phyloP scores from a whole-genome alignment of 2,113 vertebrate species.

The Sinosuthora webbiana region DNA sequence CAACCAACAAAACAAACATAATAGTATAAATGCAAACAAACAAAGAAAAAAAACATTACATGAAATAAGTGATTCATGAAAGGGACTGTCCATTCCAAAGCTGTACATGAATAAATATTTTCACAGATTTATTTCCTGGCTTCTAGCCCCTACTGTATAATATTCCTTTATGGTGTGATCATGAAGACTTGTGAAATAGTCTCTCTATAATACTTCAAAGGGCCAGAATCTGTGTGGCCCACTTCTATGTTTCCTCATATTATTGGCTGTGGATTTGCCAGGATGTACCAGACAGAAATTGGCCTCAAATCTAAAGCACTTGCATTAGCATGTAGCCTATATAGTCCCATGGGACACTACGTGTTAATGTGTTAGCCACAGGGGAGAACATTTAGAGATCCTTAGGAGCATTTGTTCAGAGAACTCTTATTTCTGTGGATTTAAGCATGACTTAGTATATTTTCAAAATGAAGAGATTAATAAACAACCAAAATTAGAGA shows the following conservation, averaged over 20 bases:
- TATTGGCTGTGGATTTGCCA: background rate
- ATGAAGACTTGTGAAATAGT: background rate
- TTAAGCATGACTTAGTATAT: background rate
- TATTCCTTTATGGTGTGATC: background rate
- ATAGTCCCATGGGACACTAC: background rate
- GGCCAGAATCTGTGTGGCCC: background rate
- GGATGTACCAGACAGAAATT: background rate
- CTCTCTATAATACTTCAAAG: background rate
- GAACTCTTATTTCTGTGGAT: background rate
- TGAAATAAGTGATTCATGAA: background rate
- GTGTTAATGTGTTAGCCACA: background rate
- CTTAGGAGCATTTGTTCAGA: background rate
- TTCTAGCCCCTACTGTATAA: background rate
- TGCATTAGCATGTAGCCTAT: background rate
- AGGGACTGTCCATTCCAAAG: background rate
- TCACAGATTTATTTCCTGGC: background rate
- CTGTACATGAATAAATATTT: background rate
- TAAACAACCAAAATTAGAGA: background rate
- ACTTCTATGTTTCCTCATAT: background rate
- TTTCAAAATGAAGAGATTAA: background rate
- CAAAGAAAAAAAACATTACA: too few species aligned
- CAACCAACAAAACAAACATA: background rate
- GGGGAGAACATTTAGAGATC: background rate
- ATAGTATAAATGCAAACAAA: background rate
- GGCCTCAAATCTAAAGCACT: background rate